Evolutionary conservation across 2,888 invertebrate genomes (phyloP), one percentile per base, ranked within the genome.

Genomic region (Drosophila falleni): DNA sequence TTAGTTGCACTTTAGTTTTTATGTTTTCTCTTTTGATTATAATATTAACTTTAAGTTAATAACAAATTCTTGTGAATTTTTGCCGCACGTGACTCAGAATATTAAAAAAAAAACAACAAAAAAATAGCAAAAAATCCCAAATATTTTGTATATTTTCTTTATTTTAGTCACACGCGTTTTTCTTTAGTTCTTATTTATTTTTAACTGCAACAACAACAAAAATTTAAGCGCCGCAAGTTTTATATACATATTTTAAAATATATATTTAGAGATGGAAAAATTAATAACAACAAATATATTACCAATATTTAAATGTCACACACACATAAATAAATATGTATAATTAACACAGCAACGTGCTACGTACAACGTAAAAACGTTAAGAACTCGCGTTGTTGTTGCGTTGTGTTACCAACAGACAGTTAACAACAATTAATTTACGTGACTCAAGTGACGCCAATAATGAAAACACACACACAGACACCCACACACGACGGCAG

Each of bases 71-170:
- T 19, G 19, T 19, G 19, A 19, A 19, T 19, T 42, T 61, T 61
- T 11, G 26, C 13, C 19, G 61, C 83, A 74, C 81, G 76, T 81
- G 81, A 81, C 67, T 80, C 79, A 78, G 63, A 39, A 19, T 6
- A 4, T 9, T 13, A 29, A 65, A 53, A 11, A 47, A 39, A 55
- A 46, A 59, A 13, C 13, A 33, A 53, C 29, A 15, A 46, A 55
- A 44, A 56, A 9, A 41, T 64, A n/a, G 56, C 31, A 53, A 23
- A 19, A 33, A 33, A 46, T 10, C 53, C 10, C n/a, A 46, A 68
- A 39, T 9, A 44, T 54, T 26, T 59, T 19, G 23, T 35, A 46
- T 49, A 31, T 10, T 6, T 9, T 39, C 16, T 29, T 49, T 37
- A 35, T 47, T 33, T 41, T 8, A 9, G 44, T 26, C 44, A 26